Base-by-base conservation (phyloP, 2,797 vertebrate genomes). In the Prunella strophiata region DNA sequence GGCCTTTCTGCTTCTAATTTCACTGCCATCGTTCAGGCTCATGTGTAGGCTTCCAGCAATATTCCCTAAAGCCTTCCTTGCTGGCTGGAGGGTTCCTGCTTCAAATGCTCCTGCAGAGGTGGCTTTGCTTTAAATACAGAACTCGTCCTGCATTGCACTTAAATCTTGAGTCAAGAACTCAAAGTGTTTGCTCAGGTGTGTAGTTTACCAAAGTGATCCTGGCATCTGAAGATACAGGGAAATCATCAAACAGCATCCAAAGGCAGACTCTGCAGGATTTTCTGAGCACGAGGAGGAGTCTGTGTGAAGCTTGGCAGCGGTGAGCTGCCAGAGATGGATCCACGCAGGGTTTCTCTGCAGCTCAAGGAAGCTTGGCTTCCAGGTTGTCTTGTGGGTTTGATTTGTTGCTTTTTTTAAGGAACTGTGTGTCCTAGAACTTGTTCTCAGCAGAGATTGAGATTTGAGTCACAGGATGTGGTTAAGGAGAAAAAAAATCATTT, bases 401-500 rank as follows among this genome's bases (percentile, higher is more conserved):
- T 93, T 89, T 93, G 82, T 85, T 83, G 38, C 82, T 57, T 81
- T 90, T 88, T 88, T 85, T 47, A 91, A 76, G 78, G 73, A 93
- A 67, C 88, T 48, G 29, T 34, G 40, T 85, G 65, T 80, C 86
- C 88, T 93, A 63, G 82, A 77, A 83, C 82, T 90, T 61, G 22
- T 58, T 91, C 42, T 66, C 80, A 11, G 51, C 83, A 67, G 84
- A 90, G 73, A 25, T 1, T 81, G 89, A 51, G 79, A 83, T 93
- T 80, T 91, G 87, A 95, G 65, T 89, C 93, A 83, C 74, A 90
- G 85, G 85, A 90, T 82, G 78, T 65, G 77, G 94, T 61, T 93
- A 91, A 88, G 42, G 77, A 70, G 72, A 5, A 74, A 81, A 85
- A 76, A 86, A 77, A 42, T 34, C 25, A n/a, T 71, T 91, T 70